Base-by-base conservation (phyloP, 2,888 invertebrate species). In the Hoplodrina blanda region DNA sequence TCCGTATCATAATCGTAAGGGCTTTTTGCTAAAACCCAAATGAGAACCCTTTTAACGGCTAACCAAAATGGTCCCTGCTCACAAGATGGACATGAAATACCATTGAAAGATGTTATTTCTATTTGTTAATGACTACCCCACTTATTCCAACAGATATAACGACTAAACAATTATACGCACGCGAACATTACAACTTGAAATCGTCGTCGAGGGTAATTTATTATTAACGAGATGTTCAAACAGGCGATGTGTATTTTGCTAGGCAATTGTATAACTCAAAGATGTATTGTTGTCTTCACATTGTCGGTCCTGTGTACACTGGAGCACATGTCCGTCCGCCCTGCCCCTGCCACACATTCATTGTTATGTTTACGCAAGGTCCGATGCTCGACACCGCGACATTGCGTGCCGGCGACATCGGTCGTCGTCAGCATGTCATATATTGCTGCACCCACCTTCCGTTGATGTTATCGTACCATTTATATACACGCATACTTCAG, bases 311-410 rank as follows among this genome's bases (percentile, higher is more conserved):
- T 69, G 73, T 64, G 76, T 80, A 82, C 78, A 78, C 70, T 68
- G 49, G 71, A 77, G 76, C 80, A 77, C 69, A 72, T 83, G 82
- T 74, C 81, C 75, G 81, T 68, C 70, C 73, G 85, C 85, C 88
- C 84, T 84, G 77, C 87, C 89, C 86, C 61, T 41, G 69, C 49
- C 73, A 82, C 79, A 79, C 80, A 73, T 83, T 70, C 78, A 87
- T 89, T 88, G 89, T 89, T 88, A 73, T 81, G 79, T 85, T 86
- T 87, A 85, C 86, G 83, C 89, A 87, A 89, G 88, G 87, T 85
- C 85, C 86, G 86, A 80, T 79, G 82, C 68, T 79, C 83, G 80
- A 50, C 69, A 77, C 76, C 79, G 76, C 81, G 83, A 82, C 85
- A 82, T 89, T 77, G 86, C 89, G 88, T 89, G 87, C 82, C 80